Evolutionary conservation across 2,888 invertebrate genomes (phyloP).

Genomic region (Lasioglossum leucozonium): DNA sequence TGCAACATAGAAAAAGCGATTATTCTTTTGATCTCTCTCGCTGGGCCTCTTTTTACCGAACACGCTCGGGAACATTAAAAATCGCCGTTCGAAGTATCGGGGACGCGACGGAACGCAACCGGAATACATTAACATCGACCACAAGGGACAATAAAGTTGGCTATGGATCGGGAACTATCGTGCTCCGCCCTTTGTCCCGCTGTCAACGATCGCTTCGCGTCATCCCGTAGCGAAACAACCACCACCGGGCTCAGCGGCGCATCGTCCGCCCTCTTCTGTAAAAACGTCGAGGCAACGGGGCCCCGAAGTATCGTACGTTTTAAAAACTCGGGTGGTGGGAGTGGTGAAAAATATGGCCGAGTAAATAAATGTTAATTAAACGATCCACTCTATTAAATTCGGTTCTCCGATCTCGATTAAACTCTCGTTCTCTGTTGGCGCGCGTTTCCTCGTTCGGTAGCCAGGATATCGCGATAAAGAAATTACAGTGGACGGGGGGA

Average conservation of each 20-base stretch:
- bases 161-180: not conserved
- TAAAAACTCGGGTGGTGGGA: not conserved
- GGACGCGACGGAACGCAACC: not conserved
- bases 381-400: not conserved
- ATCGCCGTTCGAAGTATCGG: not conserved
- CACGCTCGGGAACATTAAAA: not conserved
- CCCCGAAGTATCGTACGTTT: not conserved
- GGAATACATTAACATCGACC: not conserved
- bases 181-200: not conserved
- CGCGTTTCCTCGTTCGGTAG: slow-evolving; percentile 4
- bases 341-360: not conserved
- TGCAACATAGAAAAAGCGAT: no score
- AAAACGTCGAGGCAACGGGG: not conserved
- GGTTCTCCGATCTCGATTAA: no score
- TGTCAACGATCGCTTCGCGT: not conserved
- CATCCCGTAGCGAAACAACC: not conserved
- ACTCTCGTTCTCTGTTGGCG: not conserved
- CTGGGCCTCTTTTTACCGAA: not conserved
- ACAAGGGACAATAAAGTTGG: not conserved
- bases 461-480: slow-evolving; percentile 13
- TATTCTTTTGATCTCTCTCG: no score
- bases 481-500: slow-evolving; percentile 10
- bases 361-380: slow-evolving; percentile 19
- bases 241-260: not conserved
- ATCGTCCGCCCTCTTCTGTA: not conserved